Conservation (phyloP, 2,888 invertebrate genomes). For the Melitaea athalia region DNA sequence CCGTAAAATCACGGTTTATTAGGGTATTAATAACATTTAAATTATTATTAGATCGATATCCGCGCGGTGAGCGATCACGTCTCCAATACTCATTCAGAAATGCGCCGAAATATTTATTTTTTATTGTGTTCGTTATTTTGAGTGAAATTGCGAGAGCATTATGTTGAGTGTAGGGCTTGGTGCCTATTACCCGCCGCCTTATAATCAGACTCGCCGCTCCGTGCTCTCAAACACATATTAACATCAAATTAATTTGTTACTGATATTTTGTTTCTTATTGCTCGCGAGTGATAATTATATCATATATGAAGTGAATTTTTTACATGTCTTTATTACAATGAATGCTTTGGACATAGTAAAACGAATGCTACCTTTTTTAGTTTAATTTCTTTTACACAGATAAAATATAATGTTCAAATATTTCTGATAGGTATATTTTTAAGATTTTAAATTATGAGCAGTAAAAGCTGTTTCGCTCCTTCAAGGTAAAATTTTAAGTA, state of each 20-base stretch:
- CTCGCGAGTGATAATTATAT: slow-evolving; percentile 25
- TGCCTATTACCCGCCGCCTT: slow-evolving; percentile 73
- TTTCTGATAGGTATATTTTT: neutral
- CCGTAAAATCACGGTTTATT: neutral
- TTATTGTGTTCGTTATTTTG: slow-evolving; percentile 78
- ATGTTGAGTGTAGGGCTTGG: slow-evolving; percentile 79
- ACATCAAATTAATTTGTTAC: slow-evolving; percentile 71
- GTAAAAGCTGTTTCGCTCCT: too few relatives aligned
- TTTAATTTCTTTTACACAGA: neutral
- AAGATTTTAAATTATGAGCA: too few relatives aligned
- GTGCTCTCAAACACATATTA: slow-evolving; percentile 57
- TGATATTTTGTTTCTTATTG: slow-evolving; percentile 39
- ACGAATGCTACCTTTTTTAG: neutral
- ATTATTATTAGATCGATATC: slow-evolving; percentile 24
- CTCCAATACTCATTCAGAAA: slow-evolving; percentile 64
- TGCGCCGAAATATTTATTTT: slow-evolving; percentile 71
- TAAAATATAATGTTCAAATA: too few relatives aligned
- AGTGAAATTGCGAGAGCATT: slow-evolving; percentile 82
- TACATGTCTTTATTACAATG: slow-evolving; percentile 3
- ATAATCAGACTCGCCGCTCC: slow-evolving; percentile 71
- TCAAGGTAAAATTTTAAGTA: too few relatives aligned
- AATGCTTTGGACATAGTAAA: slow-evolving; percentile 7
- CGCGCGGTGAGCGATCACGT: slow-evolving; percentile 51
- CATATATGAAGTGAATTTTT: slow-evolving; percentile 17
- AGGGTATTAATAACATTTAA: neutral